Evolutionary conservation across 1,140 invertebrate genomes (phyloP).

Genomic region (Papilio aristodemus): DNA sequence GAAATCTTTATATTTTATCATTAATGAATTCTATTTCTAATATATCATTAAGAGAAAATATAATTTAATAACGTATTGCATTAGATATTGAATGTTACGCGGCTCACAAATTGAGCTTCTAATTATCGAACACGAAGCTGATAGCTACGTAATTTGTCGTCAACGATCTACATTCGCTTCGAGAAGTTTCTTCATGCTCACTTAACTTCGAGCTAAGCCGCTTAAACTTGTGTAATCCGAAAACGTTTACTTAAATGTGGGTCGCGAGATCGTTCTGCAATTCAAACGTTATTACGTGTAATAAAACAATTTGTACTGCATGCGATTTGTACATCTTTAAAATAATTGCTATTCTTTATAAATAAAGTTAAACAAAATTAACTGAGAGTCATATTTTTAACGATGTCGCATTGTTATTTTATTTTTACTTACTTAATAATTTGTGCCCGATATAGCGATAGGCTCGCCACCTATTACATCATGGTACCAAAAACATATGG

Average conservation of each 20-base stretch:
- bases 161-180: constrained; percentile 25
- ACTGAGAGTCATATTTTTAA: too few relatives aligned
- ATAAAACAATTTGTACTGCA: constrained; percentile 1
- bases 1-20: too few relatives aligned
- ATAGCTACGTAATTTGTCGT: constrained; percentile 24
- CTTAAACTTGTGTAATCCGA: constrained; percentile 20
- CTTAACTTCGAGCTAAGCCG: constrained; percentile 12
- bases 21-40: too few relatives aligned
- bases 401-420: too few relatives aligned
- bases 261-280: constrained; percentile 3
- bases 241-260: constrained; percentile 19
- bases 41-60: background rate
- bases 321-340: background rate
- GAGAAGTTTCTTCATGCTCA: constrained; percentile 21
- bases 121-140: background rate
- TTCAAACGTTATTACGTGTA: background rate
- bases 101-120: background rate
- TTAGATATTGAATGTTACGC: background rate
- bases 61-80: background rate
- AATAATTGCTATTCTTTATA: background rate
- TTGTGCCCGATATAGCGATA: too few relatives aligned
- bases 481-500: too few relatives aligned
- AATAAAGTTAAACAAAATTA: too few relatives aligned
- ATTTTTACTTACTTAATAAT: too few relatives aligned
- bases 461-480: too few relatives aligned